Conservation (phyloP, 2,113 vertebrate genomes). For the Progne subis region DNA sequence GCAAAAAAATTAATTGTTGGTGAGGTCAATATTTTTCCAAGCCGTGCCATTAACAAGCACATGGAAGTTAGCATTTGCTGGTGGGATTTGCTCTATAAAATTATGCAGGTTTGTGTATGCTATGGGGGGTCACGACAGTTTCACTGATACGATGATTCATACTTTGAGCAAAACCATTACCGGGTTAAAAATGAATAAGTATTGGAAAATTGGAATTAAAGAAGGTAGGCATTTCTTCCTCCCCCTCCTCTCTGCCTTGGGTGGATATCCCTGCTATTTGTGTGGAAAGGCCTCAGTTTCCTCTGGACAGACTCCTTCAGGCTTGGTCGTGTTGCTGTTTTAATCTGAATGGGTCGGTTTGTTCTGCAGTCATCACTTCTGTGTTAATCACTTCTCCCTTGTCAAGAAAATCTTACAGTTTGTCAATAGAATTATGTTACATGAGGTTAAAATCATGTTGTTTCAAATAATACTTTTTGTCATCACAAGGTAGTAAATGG, state of each 20-base stretch:
- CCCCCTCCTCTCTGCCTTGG: not conserved
- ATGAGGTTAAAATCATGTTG: slow-evolving; percentile 22
- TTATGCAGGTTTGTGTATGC: not conserved
- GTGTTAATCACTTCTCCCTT: not conserved
- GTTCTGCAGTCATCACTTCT: not conserved
- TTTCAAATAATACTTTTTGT: slow-evolving; percentile 48
- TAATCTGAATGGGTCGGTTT: not conserved
- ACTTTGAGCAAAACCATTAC: not conserved
- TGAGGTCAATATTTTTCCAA: slow-evolving; percentile 68
- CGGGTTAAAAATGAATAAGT: not conserved
- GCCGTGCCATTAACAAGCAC: not conserved
- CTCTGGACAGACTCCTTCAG: not conserved
- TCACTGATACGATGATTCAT: not conserved
- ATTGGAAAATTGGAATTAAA: not conserved
- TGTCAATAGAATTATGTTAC: slow-evolving; percentile 45
- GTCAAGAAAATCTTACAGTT: slow-evolving; percentile 33
- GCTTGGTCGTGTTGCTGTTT: not conserved
- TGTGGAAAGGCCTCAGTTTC: not conserved
- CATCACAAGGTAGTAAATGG: slow-evolving; percentile 35
- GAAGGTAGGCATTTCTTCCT: not conserved
- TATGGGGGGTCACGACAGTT: not conserved
- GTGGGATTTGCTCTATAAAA: not conserved
- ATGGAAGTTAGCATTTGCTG: not conserved
- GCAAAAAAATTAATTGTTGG: slow-evolving; percentile 79
- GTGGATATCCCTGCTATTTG: not conserved